Percentiles rank a stretch among this genome's conserved stretches.
Conservation (phyloP, 2,888 invertebrate species). For the Mimachlamys varia region DNA sequence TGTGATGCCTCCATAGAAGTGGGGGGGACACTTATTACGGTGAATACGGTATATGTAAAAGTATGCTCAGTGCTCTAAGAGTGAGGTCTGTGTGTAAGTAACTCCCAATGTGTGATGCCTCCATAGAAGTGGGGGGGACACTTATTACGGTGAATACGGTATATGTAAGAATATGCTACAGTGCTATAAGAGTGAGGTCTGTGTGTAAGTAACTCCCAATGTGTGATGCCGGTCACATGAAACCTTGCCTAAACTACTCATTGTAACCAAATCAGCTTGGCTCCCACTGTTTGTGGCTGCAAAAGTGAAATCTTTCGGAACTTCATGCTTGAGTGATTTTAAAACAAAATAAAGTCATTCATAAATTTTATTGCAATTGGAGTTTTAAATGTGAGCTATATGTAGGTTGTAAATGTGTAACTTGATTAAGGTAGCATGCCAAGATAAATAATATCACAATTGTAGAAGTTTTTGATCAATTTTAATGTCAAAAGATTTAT, state of each 20-base stretch:
- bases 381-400: not conserved
- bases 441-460: not conserved
- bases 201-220: not conserved
- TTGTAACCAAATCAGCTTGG: not conserved
- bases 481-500: not conserved
- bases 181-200: too few relatives aligned
- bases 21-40: too few relatives aligned
- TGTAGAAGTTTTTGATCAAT: slow-evolving; percentile 16
- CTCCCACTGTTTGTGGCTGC: slow-evolving; percentile 7
- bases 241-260: not conserved
- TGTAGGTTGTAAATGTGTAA: not conserved
- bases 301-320: not conserved
- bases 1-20: too few relatives aligned
- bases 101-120: too few relatives aligned
- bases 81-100: too few relatives aligned
- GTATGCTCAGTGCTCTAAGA: too few relatives aligned
- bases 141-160: too few relatives aligned
- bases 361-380: slow-evolving; percentile 34
- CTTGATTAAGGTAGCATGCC: not conserved
- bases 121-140: too few relatives aligned
- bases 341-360: slow-evolving; percentile 1
- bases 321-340: not conserved
- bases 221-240: not conserved
- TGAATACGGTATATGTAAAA: too few relatives aligned
- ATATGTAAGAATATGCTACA: too few relatives aligned